Evolutionary conservation across 2,113 vertebrate species (phyloP).

Genomic region (Sturnus vulgaris): DNA sequence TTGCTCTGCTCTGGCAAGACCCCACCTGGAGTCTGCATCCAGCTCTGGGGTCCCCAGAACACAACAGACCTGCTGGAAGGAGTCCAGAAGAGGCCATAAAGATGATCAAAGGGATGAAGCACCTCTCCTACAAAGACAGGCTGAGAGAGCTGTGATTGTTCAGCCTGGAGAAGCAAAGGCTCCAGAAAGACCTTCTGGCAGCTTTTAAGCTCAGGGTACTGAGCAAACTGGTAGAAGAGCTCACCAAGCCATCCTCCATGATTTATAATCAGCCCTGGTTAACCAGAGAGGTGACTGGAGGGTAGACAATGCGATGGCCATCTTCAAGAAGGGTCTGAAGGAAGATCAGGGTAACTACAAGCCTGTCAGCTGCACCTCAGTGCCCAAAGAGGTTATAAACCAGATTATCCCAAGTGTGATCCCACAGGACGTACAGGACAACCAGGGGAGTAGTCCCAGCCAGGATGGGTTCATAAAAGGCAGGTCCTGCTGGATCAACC

Average conservation of each 20-base stretch:
- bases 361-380: not conserved
- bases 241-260: not conserved
- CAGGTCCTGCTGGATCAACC: not conserved
- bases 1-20: not conserved
- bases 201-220: not conserved
- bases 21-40: not conserved
- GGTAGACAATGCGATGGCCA: not conserved
- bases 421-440: not conserved
- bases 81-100: not conserved
- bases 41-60: not conserved
- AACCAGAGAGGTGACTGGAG: not conserved
- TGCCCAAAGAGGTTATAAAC: not conserved
- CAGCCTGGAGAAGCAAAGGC: not conserved
- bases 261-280: not conserved
- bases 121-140: not conserved
- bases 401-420: not conserved
- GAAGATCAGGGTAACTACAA: not conserved
- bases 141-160: not conserved
- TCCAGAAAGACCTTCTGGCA: rapidly evolving
- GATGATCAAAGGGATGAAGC: not conserved
- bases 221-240: not conserved
- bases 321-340: not conserved
- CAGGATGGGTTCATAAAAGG: not conserved
- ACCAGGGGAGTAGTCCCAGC: not conserved
- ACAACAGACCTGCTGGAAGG: not conserved